Evolutionary conservation across 2,888 invertebrate species (phyloP), one percentile per base, ranked within the genome.

Genomic region (Periphyllus acericola): DNA sequence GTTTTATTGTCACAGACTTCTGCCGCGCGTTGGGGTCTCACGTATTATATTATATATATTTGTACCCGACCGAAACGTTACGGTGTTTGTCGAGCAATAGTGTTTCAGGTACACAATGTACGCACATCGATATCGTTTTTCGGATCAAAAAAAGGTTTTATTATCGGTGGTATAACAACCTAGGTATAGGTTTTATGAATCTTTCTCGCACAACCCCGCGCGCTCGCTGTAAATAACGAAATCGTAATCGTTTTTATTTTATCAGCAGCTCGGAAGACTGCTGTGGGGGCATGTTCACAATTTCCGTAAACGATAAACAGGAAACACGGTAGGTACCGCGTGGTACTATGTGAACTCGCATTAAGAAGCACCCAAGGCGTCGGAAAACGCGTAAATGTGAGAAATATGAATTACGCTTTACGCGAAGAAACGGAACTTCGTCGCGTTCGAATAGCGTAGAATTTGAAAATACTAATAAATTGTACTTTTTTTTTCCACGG

Each of bases 1-100:
- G 71, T 87, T 87, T 87, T 87, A 87, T 80, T 87, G n/a, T n/a
- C n/a, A 68, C 29, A 29, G 84, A 46, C 68, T 74, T 25, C 66
- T 76, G 1, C 6, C 0, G 40, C 9, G 8, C 52, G 17, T 74
- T 19, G 36, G 83, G 55, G 83, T 83, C 36, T 83, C 83, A 19
- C 68, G 3, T 5, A 32, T 25, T 19, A 21, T 72, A 46, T 52
- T 72, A 55, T 4, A 2, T 72, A n/a, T n/a, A n/a, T n/a, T n/a
- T 83, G 55, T 34, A 60, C 83, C 74, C 25, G 74, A 75, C 55
- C 29, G 60, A 75, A 83, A 83, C 19, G 36, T 83, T 74, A 52
- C 0, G 6, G 74, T 60, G 29, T 21, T 32, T 32, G 40, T 46
- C 36, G 46, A 71, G 32, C 52, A 55, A 80, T 60, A 60, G 19